These are phyloP conservation scores for Clanis bilineata DNA, from an alignment of 2,888 invertebrate genomes.

Conservation along the genomic window DNA sequence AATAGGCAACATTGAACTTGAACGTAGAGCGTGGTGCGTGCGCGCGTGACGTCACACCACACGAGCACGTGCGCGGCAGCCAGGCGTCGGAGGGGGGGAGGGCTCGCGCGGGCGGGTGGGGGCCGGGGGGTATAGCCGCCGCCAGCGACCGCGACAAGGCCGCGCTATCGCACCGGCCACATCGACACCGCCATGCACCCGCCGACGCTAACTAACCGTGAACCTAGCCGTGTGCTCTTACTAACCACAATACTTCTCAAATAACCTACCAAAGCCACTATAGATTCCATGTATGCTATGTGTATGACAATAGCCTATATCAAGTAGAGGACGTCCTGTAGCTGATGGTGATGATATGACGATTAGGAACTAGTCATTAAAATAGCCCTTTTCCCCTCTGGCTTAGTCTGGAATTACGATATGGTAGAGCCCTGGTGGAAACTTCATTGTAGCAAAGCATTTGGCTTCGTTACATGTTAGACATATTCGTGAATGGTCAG, in stretches of 20 bases:
- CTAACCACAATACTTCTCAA: not conserved
- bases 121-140: constrained; percentile 24
- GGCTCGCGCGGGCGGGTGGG: not conserved
- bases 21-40: constrained; percentile 64
- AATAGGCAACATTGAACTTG: constrained; percentile 79
- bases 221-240: constrained; percentile 26
- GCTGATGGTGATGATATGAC: too few relatives aligned
- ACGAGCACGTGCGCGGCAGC: constrained; percentile 48
- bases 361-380: too few relatives aligned
- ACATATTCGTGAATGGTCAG: too few relatives aligned
- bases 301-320: too few relatives aligned
- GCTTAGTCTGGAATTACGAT: too few relatives aligned
- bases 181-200: constrained; percentile 30
- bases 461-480: too few relatives aligned
- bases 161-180: constrained; percentile 51
- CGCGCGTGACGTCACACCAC: constrained; percentile 61
- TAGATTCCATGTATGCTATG: not conserved
- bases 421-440: too few relatives aligned
- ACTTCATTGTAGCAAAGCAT: too few relatives aligned
- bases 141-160: constrained; percentile 50
- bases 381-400: too few relatives aligned
- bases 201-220: constrained; percentile 41
- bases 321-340: too few relatives aligned
- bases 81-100: constrained; percentile 28
- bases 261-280: not conserved